Percentiles rank a stretch among this genome's conserved stretches.
phyloP scores from a whole-genome alignment of 1,140 invertebrate genomes.

The Drosophila repleta region DNA sequence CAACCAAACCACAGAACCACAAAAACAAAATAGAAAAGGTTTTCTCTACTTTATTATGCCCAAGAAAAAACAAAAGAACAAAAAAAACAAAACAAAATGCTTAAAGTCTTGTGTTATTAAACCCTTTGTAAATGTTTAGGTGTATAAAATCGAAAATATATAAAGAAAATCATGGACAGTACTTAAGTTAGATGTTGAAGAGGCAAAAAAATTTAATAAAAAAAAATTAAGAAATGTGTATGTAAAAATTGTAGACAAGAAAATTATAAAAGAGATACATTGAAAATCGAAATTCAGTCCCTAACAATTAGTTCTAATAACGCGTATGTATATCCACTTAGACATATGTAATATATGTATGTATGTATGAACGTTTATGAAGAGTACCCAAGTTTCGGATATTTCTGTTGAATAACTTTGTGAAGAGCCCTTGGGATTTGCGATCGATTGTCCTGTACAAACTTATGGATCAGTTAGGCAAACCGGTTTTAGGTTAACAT shows the following conservation, averaged over 20 bases:
- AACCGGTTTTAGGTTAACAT: conserved; percentile 53
- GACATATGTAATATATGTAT: conserved; percentile 47
- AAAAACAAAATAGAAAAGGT: conserved; percentile 52
- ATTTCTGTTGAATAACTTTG: conserved; percentile 23
- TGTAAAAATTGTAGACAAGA: conserved; percentile 61
- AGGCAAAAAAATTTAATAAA: conserved; percentile 58
- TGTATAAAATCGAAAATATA: conserved; percentile 44
- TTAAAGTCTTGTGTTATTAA: conserved; percentile 54
- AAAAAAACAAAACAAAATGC: conserved; percentile 31
- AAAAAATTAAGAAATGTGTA: conserved; percentile 62
- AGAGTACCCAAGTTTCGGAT: conserved; percentile 17
- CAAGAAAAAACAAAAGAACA: conserved; percentile 30
- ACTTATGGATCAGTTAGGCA: conserved; percentile 15
- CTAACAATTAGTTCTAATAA: conserved; percentile 58
- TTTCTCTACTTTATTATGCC: conserved; percentile 63
- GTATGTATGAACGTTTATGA: conserved; percentile 22
- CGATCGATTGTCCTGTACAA: conserved; percentile 24
- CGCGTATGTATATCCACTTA: conserved; percentile 51
- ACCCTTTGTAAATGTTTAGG: conserved; percentile 78
- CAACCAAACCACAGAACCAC: conserved; percentile 40
- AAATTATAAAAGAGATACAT: conserved; percentile 24
- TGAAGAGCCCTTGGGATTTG: conserved; percentile 35
- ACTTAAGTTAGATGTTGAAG: conserved; percentile 68
- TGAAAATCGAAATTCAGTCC: conserved; percentile 51
- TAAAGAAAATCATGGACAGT: conserved; percentile 33